phyloP scores from a whole-genome alignment of 1,140 invertebrate genomes.

The Achatina immaculata region DNA sequence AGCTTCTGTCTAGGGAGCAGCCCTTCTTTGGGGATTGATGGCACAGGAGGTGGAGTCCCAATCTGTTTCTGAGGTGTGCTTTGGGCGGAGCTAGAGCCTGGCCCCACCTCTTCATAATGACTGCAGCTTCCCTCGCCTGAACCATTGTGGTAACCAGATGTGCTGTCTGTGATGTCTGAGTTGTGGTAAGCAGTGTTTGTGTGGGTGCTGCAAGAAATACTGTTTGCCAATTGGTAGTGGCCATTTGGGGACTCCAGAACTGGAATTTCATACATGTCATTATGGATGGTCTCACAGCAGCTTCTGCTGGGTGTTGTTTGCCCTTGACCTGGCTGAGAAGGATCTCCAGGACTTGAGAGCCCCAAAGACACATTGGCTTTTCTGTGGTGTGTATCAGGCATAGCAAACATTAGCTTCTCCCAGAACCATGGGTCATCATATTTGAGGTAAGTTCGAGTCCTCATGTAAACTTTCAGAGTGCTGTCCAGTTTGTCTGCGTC shows the following conservation, averaged over 20 bases:
- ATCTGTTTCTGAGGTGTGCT: constrained; percentile 16
- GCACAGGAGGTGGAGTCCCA: constrained; percentile 38
- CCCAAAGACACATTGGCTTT: background rate
- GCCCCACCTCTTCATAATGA: constrained; percentile 49
- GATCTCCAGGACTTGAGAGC: background rate
- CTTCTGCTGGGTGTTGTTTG: background rate
- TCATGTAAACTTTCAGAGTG: constrained; percentile 60
- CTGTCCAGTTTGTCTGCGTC: constrained; percentile 47
- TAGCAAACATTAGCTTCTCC: constrained; percentile 91
- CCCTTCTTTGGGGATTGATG: constrained; percentile 41
- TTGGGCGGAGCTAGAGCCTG: constrained; percentile 20
- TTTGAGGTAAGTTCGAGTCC: constrained; percentile 77
- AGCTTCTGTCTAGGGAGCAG: constrained; percentile 19
- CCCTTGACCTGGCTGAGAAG: background rate
- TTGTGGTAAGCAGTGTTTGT: constrained; percentile 36
- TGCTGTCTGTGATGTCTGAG: constrained; percentile 28
- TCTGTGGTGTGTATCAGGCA: constrained; percentile 74
- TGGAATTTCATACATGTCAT: constrained; percentile 49
- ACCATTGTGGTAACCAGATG: constrained; percentile 40
- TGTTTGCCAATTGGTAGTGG: constrained; percentile 28
- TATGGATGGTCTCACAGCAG: constrained; percentile 20
- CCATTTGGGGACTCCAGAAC: background rate
- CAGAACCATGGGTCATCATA: constrained; percentile 85
- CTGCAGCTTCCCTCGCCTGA: constrained; percentile 33
- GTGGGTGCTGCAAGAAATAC: constrained; percentile 13